A percentile compares a stretch with the other conserved stretches of the same genome.
These are phyloP conservation scores for Odontamblyopus rebecca DNA, from an alignment of 2,797 vertebrate species.

Conservation along the genomic window DNA sequence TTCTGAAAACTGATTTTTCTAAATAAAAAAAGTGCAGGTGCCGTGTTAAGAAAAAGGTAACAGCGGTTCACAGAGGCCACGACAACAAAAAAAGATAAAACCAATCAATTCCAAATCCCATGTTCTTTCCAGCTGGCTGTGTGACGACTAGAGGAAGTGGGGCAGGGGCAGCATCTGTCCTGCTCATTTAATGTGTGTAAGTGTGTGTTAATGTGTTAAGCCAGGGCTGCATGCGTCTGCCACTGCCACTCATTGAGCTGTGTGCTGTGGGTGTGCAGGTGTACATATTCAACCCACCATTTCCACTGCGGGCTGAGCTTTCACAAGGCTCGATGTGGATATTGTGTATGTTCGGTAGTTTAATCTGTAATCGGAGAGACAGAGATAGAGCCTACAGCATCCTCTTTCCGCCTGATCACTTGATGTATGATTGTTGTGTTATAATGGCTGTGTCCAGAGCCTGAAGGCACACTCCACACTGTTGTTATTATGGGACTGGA, in stretches of 20 bases:
- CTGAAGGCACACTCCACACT: constrained; percentile 18
- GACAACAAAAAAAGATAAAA: constrained; percentile 51
- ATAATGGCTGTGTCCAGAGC: background rate
- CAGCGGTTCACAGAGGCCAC: constrained; percentile 17
- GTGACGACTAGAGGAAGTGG: constrained; percentile 35
- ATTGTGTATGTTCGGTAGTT: constrained; percentile 53
- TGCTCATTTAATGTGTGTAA: constrained; percentile 46
- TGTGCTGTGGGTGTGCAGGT: constrained; percentile 57
- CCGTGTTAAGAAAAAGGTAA: constrained; percentile 8
- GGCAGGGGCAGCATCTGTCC: constrained; percentile 56
- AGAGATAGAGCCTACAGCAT: constrained; percentile 24
- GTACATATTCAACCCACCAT: constrained; percentile 21
- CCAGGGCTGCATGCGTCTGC: constrained; percentile 44
- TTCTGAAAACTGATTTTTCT: constrained; percentile 9
- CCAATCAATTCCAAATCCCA: constrained; percentile 66
- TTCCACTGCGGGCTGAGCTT: constrained; percentile 22
- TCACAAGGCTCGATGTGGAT: constrained; percentile 35
- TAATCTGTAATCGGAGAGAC: constrained; percentile 50
- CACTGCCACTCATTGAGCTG: constrained; percentile 67
- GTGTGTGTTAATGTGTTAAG: constrained; percentile 43
- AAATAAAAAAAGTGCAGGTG: constrained; percentile 1
- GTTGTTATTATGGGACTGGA: constrained; percentile 11
- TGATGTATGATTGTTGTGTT: constrained; percentile 18
- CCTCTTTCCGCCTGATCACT: constrained; percentile 38
- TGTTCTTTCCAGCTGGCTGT: constrained; percentile 68